Evolutionary conservation across 2,797 vertebrate species (phyloP).

Genomic region (Falco peregrinus): DNA sequence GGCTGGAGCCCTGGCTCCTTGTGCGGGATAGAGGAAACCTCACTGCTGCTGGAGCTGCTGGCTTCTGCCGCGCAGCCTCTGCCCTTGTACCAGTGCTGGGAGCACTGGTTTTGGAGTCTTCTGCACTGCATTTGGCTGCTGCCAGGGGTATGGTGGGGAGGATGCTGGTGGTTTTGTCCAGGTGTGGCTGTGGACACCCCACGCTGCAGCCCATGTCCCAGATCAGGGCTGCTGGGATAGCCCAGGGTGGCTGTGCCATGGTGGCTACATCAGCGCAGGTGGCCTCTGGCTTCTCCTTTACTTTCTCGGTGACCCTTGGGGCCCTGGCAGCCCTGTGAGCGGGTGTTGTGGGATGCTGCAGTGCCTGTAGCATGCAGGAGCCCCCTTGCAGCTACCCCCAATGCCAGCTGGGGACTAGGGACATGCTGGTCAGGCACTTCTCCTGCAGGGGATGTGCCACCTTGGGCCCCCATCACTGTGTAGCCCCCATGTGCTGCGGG

Average conservation of each 20-base stretch:
- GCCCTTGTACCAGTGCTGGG: neutral
- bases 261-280: neutral
- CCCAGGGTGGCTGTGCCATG: neutral
- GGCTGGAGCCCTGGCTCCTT: neutral
- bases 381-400: neutral
- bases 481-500: rapidly evolving
- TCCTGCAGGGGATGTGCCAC: neutral
- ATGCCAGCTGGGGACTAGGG: neutral
- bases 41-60: neutral
- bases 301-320: rapidly evolving
- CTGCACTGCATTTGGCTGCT: neutral
- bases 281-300: neutral
- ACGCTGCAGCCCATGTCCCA: too few species aligned
- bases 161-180: neutral
- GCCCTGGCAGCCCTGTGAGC: neutral
- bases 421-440: rapidly evolving
- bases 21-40: neutral
- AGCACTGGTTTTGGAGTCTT: neutral
- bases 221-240: too few species aligned
- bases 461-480: rapidly evolving
- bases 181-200: neutral
- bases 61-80: neutral
- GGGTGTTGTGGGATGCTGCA: neutral
- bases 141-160: too few species aligned
- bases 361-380: neutral